phyloP scores from a whole-genome alignment of 2,888 invertebrate genomes.

The Eristalis pertinax region DNA sequence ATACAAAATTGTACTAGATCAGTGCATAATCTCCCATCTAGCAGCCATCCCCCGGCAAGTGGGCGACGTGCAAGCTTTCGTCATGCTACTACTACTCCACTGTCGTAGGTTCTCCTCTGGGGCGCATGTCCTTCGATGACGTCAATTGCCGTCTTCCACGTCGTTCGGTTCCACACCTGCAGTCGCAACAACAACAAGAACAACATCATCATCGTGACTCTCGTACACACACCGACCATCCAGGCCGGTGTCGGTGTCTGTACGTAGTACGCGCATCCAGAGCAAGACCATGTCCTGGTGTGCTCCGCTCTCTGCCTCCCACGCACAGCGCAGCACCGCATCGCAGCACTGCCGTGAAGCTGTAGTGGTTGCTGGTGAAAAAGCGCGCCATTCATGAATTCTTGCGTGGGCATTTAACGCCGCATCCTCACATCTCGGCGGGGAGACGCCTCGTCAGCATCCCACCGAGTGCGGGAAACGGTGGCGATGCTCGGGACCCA shows the following conservation, averaged over 20 bases:
- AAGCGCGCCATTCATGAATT: conserved; percentile 73
- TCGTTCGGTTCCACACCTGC: conserved; percentile 70
- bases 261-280: conserved; percentile 56
- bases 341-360: not conserved
- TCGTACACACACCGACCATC: conserved; percentile 53
- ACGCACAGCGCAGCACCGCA: conserved; percentile 38
- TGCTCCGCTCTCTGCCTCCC: conserved; percentile 19
- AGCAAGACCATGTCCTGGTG: conserved; percentile 19
- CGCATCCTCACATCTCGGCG: conserved; percentile 7
- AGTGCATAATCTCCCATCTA: not conserved
- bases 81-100: conserved; percentile 34
- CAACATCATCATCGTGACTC: not conserved
- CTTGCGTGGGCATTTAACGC: conserved; percentile 70
- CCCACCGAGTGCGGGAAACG: not conserved
- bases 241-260: conserved; percentile 44
- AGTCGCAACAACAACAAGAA: conserved; percentile 64
- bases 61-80: not conserved
- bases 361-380: conserved; percentile 38
- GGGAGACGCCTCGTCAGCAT: conserved; percentile 23
- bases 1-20: conserved; percentile 51
- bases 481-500: conserved; percentile 9
- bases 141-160: conserved; percentile 73
- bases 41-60: too few relatives aligned
- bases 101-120: conserved; percentile 26
- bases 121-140: conserved; percentile 70